Conservation (phyloP, 2,888 invertebrate genomes). For the Pristionchus maxplancki region DNA sequence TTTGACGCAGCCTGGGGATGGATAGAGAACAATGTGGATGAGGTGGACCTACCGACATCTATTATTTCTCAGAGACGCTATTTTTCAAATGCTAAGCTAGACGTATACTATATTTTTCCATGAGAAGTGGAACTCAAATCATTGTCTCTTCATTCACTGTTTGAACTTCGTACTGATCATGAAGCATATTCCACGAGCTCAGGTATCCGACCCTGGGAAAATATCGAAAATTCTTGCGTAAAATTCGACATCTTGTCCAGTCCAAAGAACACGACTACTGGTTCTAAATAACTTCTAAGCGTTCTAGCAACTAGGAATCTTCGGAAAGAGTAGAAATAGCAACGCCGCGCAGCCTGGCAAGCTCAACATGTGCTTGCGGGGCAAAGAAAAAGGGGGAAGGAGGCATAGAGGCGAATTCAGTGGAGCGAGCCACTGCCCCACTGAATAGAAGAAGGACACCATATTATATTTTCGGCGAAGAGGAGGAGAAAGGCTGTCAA, state of each 20-base stretch:
- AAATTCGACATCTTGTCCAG: too few relatives aligned
- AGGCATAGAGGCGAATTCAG: constrained; percentile 49
- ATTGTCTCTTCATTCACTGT: not conserved
- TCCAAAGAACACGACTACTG: too few relatives aligned
- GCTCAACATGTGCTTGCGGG: not conserved
- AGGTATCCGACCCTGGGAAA: not conserved
- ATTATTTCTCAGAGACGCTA: too few relatives aligned
- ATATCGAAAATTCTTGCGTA: not conserved
- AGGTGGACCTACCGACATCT: not conserved
- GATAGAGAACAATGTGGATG: constrained; percentile 52
- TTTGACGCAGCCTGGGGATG: constrained; percentile 54
- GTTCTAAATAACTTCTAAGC: too few relatives aligned
- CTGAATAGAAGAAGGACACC: constrained; percentile 50
- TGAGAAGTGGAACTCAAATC: too few relatives aligned
- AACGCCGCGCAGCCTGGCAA: not conserved
- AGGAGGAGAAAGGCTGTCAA: constrained; percentile 57
- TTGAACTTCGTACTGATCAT: not conserved
- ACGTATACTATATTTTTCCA: too few relatives aligned
- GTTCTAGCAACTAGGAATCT: too few relatives aligned
- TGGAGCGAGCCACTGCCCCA: constrained; percentile 53
- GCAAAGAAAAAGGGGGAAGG: constrained; percentile 42
- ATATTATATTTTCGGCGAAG: constrained; percentile 59
- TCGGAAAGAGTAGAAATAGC: too few relatives aligned
- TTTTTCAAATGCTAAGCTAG: too few relatives aligned
- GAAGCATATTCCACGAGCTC: not conserved